Base-by-base conservation (phyloP, 2,113 vertebrate species). In the Lonchura striata region DNA sequence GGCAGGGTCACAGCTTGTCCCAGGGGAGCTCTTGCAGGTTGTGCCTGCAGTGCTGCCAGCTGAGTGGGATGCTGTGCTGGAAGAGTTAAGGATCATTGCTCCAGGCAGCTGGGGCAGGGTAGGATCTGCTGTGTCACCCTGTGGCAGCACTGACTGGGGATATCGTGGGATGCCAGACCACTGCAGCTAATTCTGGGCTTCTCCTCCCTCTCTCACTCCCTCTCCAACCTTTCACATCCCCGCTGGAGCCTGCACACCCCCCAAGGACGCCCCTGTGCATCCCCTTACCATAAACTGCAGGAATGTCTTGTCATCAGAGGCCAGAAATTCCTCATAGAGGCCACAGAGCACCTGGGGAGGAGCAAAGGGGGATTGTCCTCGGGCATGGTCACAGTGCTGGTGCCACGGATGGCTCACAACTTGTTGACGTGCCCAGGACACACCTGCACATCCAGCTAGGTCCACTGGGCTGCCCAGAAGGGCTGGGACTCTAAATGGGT, bases 311-410 rank as follows among this genome's bases (percentile, higher is more conserved):
- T 98, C 98, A 8, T 98, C 98, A 0, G 93, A 77, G 11, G 95
- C 92, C 80, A 98, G 95, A 76, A 98, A 98, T 31, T 97, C 92
- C 17, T 98, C 88, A 2, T 97, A 98, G 80, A 72, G 92, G 76
- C 57, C 13, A 23, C 91, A 86, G 74, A 98, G 98, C 22, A 97
- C 81, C 98, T 98, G 89, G 70, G 95, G 84, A 49, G 44, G 27
- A 96, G 93, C 79, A 24, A 44, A 93, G 20, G 49, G 77, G 13
- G 27, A 2, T 9, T 83, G 47, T 82, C 14, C 13, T 80, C 85
- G 84, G 78, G 16, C 27, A 18, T 27, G 25, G 41, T 46, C 2
- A 1, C 72, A 56, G 50, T 7, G 9, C 64, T 30, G 59, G 27
- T 21, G 35, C 60, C 2, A 1, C 7, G 50, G 44, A 69, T 20